phyloP scores from a whole-genome alignment of 2,113 vertebrate genomes.

The Spilogale gracilis region DNA sequence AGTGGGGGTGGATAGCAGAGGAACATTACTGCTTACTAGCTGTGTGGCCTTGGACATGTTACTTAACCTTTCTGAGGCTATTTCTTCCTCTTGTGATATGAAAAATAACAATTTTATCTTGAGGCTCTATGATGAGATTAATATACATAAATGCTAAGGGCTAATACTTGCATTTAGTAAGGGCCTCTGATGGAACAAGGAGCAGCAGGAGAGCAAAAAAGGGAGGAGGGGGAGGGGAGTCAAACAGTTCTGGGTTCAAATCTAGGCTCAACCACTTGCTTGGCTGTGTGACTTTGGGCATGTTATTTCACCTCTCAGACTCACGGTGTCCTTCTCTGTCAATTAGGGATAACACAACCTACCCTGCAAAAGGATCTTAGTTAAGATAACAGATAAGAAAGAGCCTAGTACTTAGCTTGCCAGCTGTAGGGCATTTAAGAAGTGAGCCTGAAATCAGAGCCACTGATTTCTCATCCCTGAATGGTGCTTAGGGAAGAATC shows the following conservation, averaged over 20 bases:
- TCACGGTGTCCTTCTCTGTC: not conserved
- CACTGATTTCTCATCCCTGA: not conserved
- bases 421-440: not conserved
- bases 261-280: not conserved
- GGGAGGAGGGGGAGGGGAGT: not conserved
- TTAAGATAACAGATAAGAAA: not conserved
- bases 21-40: not conserved
- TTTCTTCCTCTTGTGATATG: not conserved
- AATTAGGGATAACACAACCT: not conserved
- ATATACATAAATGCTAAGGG: not conserved
- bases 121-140: not conserved
- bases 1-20: not conserved
- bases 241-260: not conserved
- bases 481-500: not conserved
- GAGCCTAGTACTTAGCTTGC: not conserved
- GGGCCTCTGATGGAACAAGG: not conserved
- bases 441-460: not conserved
- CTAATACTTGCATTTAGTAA: not conserved
- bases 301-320: slow-evolving; percentile 28
- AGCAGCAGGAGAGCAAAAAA: not conserved
- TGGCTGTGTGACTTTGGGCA: not conserved
- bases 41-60: not conserved
- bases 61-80: not conserved
- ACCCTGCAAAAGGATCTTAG: not conserved
- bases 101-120: not conserved